These are phyloP conservation scores for Hafferia zeledoni DNA, from an alignment of 2,797 vertebrate species.

Conservation along the genomic window DNA sequence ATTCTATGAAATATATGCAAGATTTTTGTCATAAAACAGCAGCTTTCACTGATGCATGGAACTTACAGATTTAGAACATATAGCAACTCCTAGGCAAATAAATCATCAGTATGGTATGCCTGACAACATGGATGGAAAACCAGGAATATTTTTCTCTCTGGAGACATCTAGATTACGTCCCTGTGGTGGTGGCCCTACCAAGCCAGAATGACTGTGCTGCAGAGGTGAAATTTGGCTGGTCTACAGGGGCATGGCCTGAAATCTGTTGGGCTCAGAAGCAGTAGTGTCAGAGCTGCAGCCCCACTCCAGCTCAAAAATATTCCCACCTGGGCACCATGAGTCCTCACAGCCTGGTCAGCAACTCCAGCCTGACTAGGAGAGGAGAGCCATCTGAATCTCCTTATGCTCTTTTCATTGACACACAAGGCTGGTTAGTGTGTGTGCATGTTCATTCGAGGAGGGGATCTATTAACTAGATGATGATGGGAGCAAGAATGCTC, in stretches of 20 bases:
- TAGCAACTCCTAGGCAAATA: background rate
- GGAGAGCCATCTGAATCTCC: background rate
- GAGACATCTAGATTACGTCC: background rate
- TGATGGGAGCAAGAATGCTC: background rate
- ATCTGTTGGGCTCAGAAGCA: background rate
- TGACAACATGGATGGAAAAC: background rate
- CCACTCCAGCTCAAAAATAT: background rate
- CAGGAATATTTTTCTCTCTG: background rate
- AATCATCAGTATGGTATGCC: background rate
- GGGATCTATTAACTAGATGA: background rate
- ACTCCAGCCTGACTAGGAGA: background rate
- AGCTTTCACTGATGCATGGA: background rate
- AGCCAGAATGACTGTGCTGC: rapidly evolving
- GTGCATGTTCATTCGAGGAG: background rate
- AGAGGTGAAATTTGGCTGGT: background rate
- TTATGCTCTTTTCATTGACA: background rate
- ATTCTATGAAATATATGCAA: background rate
- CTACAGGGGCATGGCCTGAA: background rate
- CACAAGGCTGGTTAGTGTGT: background rate
- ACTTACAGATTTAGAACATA: background rate
- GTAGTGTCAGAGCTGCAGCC: background rate
- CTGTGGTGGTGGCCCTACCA: background rate
- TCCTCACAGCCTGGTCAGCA: background rate
- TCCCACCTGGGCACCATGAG: background rate
- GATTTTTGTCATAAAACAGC: background rate